Evolutionary conservation across 2,888 invertebrate genomes (phyloP).

Genomic region (Pyrrhia umbra): DNA sequence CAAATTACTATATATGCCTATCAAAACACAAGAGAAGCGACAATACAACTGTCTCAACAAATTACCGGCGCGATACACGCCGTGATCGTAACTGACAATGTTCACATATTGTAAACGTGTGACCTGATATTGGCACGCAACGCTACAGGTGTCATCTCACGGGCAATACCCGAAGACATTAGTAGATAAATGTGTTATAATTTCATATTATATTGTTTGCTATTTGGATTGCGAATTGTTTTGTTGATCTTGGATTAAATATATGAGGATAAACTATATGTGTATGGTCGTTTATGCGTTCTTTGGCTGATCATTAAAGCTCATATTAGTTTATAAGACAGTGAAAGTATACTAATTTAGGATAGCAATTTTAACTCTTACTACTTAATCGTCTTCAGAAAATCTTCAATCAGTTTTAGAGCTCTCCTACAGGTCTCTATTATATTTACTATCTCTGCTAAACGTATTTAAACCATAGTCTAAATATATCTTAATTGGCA

Average conservation of each 20-base stretch:
- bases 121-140: constrained; percentile 66
- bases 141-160: constrained; percentile 77
- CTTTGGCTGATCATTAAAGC: not conserved
- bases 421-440: too few relatives aligned
- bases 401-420: too few relatives aligned
- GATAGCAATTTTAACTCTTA: too few relatives aligned
- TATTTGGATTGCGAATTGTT: not conserved
- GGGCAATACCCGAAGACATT: constrained; percentile 69
- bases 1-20: constrained; percentile 34
- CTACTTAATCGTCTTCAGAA: too few relatives aligned
- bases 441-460: too few relatives aligned
- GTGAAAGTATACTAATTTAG: too few relatives aligned
- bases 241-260: not conserved
- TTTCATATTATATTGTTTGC: constrained; percentile 35
- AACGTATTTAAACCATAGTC: not conserved
- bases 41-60: constrained; percentile 63
- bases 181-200: constrained; percentile 15
- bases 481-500: not conserved
- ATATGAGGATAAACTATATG: not conserved
- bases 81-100: constrained; percentile 60
- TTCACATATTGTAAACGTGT: constrained; percentile 43
- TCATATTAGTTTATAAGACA: not conserved
- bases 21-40: constrained; percentile 41
- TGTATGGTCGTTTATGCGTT: too few relatives aligned
- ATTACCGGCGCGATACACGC: constrained; percentile 58